phyloP scores from a whole-genome alignment of 2,797 vertebrate genomes.

The Urophycis tenuis region DNA sequence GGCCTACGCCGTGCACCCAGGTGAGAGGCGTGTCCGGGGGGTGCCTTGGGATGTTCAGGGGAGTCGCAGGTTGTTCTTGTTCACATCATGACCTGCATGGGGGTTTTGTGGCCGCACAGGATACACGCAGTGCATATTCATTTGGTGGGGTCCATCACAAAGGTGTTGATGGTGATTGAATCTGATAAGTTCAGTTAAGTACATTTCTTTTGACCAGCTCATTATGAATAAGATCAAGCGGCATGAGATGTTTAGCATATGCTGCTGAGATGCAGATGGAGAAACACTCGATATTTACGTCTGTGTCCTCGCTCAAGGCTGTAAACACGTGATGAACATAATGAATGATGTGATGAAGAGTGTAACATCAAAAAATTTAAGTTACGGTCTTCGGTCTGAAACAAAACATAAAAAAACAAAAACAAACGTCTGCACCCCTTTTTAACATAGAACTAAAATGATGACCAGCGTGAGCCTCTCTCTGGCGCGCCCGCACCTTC shows the following conservation, averaged over 20 bases:
- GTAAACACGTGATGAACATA: too few relatives aligned
- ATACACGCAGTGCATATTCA: background rate
- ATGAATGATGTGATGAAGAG: too few relatives aligned
- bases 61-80: background rate
- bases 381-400: background rate
- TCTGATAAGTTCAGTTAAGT: background rate
- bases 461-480: background rate
- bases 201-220: background rate
- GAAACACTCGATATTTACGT: background rate
- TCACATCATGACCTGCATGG: background rate
- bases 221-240: background rate
- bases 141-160: background rate
- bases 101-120: background rate
- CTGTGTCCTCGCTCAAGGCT: background rate
- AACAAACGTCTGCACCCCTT: background rate
- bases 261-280: background rate
- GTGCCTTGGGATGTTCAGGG: background rate
- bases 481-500: too few relatives aligned
- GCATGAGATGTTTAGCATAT: background rate
- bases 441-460: too few relatives aligned
- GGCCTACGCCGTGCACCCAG: conserved; percentile 71
- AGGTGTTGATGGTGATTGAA: background rate
- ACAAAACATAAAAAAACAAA: background rate
- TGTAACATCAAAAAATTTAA: too few relatives aligned
- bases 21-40: conserved; percentile 43